Evolutionary conservation across 1,140 invertebrate genomes (phyloP), one percentile per base, ranked within the genome.

Genomic region (Monochamus saltuarius): DNA sequence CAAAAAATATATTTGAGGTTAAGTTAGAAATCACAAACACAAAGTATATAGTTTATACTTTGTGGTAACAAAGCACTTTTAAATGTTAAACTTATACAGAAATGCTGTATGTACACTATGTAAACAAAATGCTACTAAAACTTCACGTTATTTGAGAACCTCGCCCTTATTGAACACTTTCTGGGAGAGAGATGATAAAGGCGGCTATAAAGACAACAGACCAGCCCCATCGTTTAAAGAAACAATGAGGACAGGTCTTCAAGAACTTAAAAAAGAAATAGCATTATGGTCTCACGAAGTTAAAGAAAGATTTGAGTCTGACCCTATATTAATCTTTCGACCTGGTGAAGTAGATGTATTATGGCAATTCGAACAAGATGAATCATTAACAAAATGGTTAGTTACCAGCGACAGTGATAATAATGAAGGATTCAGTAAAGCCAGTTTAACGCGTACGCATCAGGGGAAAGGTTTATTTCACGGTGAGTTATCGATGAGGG

Each of bases 321-420:
- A 57, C 38, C 53, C 53, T 14, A 4, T 56, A 7, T 0, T 56
- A 11, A 36, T 56, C 17, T 56, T 56, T 14, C 43, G 53, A 34
- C 40, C 53, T 9, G 53, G 43, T 46, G 88, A 90, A 77, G 81
- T 84, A 0, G 86, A 92, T 71, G 73, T 89, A 34, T 52, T 85
- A 1, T 92, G 86, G 81, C 80, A 81, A 63, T 92, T 94, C 74
- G 80, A 82, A 57, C 77, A 83, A 29, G 75, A 82, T 9, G 74
- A 85, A 36, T 82, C 82, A 7, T 64, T 94, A 10, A 78, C 91
- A 1, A 79, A 87, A 22, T 97, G 92, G 88, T 75, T 87, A 17
- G 79, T 87, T 0, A 89, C 88, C 0, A 76, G 78, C 46, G 94
- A 97, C 74, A 86, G 81, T 53, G 91, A 95, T 75, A 86, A 91